Conservation (phyloP, 2,888 invertebrate species). For the Palloptera scutellata region DNA sequence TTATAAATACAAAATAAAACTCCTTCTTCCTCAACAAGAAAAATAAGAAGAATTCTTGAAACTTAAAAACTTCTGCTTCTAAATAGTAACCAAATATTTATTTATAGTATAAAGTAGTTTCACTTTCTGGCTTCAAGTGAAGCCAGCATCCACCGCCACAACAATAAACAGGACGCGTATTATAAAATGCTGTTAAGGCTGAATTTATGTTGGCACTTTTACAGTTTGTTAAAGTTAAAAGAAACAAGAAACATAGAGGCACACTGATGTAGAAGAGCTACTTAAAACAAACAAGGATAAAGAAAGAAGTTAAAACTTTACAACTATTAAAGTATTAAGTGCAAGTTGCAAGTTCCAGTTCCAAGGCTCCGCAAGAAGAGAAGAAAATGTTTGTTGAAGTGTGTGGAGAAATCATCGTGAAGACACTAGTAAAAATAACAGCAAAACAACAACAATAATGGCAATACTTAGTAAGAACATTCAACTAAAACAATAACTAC, state of each 20-base stretch:
- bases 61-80: not conserved
- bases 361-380: not conserved
- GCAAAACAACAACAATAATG: constrained; percentile 14
- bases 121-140: not conserved
- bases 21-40: no score
- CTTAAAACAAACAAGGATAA: constrained; percentile 46
- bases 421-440: not conserved
- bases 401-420: no score
- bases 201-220: constrained; percentile 57
- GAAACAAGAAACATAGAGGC: constrained; percentile 15
- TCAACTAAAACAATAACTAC: constrained; percentile 24
- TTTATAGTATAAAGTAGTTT: not conserved
- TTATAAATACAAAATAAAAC: no score
- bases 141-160: not conserved
- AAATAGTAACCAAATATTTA: not conserved
- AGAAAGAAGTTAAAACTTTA: constrained; percentile 47
- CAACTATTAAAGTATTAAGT: constrained; percentile 61
- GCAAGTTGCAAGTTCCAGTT: constrained; percentile 40
- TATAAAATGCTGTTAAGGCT: constrained; percentile 53
- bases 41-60: not conserved
- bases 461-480: no score
- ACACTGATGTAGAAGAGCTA: constrained; percentile 41
- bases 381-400: not conserved
- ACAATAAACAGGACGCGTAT: not conserved
- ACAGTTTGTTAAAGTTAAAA: constrained; percentile 48